Conservation (phyloP, 1,140 invertebrate genomes). For the Plectrocnemia conspersa region DNA sequence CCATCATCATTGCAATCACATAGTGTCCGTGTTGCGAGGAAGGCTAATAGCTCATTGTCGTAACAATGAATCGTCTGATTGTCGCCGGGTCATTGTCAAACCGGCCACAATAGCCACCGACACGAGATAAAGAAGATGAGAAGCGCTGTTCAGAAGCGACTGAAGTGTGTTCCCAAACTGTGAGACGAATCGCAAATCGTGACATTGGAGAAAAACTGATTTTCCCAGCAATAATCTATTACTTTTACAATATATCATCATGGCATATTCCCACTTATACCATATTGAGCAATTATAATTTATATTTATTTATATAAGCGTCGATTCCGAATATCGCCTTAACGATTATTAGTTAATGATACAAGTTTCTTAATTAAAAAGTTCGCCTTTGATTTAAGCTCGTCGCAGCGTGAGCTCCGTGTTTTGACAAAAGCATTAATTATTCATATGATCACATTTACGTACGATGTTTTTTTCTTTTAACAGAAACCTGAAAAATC, state of each 20-base stretch:
- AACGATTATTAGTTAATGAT: background rate
- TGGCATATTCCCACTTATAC: no score
- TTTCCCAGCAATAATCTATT: no score
- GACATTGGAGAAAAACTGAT: no score
- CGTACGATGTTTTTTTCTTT: no score
- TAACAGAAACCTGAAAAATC: no score
- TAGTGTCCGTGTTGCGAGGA: conserved; percentile 12
- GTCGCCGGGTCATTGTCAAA: conserved; percentile 16
- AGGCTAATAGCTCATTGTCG: conserved; percentile 25
- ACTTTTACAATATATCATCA: no score
- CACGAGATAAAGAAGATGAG: conserved; percentile 3
- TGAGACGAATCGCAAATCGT: no score
- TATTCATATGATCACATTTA: conserved; percentile 9
- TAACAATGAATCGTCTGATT: conserved; percentile 22
- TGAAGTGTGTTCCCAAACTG: conserved; percentile 9
- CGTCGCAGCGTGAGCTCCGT: background rate
- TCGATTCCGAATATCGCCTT: no score
- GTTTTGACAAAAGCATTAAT: conserved; percentile 8
- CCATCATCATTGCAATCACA: conserved; percentile 14
- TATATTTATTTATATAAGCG: no score
- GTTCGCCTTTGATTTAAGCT: conserved; percentile 1
- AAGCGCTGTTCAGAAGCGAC: background rate
- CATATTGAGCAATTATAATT: no score
- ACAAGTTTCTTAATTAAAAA: background rate
- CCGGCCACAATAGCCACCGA: conserved; percentile 11